These are phyloP conservation scores for Dinocampus coccinellae DNA, from an alignment of 2,888 invertebrate species.

Conservation along the genomic window DNA sequence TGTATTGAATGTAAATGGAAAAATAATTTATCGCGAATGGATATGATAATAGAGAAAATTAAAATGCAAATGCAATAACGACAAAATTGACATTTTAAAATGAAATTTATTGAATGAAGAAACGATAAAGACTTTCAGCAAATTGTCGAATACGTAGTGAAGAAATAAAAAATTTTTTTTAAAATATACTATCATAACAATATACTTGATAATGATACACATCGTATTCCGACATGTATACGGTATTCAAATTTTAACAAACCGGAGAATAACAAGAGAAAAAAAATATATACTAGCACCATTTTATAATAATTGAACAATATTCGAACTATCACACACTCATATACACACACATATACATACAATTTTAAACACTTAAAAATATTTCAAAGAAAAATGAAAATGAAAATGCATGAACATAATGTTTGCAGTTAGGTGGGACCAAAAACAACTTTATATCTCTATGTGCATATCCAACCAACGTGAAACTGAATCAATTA, in stretches of 20 bases:
- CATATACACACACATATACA: no score
- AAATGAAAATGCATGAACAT: constrained; percentile 65
- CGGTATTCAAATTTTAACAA: constrained; percentile 42
- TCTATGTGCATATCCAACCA: constrained; percentile 70
- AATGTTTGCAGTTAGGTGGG: constrained; percentile 70
- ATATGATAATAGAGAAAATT: constrained; percentile 15
- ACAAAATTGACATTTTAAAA: constrained; percentile 35
- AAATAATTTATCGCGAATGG: constrained; percentile 22
- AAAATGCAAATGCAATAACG: constrained; percentile 32
- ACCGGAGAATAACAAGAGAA: constrained; percentile 44
- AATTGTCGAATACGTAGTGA: constrained; percentile 24
- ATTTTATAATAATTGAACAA: constrained; percentile 19
- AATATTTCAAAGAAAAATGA: constrained; percentile 29
- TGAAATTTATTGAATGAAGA: constrained; percentile 32
- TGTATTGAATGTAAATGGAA: constrained; percentile 7
- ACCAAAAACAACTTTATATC: constrained; percentile 70
- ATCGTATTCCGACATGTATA: constrained; percentile 23
- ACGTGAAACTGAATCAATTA: constrained; percentile 70
- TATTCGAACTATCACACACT: constrained; percentile 18
- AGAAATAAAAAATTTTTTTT: constrained; percentile 14
- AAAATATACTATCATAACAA: constrained; percentile 25
- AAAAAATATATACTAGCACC: constrained; percentile 26
- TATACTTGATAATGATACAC: constrained; percentile 26
- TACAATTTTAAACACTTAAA: constrained; percentile 28
- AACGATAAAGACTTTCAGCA: constrained; percentile 31